Evolutionary conservation across 2,888 invertebrate genomes (phyloP), one percentile per base, ranked within the genome.

Genomic region (Zygothrica quintamaculata): DNA sequence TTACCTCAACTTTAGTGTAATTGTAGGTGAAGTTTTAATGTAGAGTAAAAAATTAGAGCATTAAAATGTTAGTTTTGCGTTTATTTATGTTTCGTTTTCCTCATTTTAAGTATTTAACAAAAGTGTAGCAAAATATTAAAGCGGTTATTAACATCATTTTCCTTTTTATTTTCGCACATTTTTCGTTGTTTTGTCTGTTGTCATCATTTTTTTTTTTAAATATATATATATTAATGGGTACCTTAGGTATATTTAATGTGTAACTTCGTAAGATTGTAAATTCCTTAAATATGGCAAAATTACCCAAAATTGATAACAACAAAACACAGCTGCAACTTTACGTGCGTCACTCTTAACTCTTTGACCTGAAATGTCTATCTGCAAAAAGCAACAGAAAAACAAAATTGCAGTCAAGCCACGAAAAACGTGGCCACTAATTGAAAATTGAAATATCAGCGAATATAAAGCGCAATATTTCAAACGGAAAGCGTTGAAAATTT

Each of bases 401-500:
- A 51, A 51, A 51, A 44, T 40, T 42, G 18, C 44, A 53, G 13
- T 34, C n/a, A 51, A 39, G 33, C 77, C 77, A 80, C 74, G 71
- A 68, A 65, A 67, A 58, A 46, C 40, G 42, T 59, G 55, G 65
- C 61, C 65, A 64, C 74, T 79, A 80, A 84, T 84, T 80, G 84
- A 80, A 84, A 84, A 84, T 80, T 80, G 84, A 80, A 80, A 84
- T 84, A 84, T 80, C 80, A n/a, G n/a, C n/a, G n/a, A n/a, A n/a
- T n/a, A 79, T 65, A 82, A 51, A 42, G 65, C 65, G 77, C 74
- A 67, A 65, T 52, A 70, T 73, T 81, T 80, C 65, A 69, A 79
- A 77, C 72, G 50, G 48, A 67, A 69, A 50, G 55, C 64, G 66
- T 61, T 80, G 80, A 80, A 77, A 64, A 55, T 62, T 74, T n/a